Base-by-base conservation (phyloP, 2,888 invertebrate genomes). In the Sesia apiformis region DNA sequence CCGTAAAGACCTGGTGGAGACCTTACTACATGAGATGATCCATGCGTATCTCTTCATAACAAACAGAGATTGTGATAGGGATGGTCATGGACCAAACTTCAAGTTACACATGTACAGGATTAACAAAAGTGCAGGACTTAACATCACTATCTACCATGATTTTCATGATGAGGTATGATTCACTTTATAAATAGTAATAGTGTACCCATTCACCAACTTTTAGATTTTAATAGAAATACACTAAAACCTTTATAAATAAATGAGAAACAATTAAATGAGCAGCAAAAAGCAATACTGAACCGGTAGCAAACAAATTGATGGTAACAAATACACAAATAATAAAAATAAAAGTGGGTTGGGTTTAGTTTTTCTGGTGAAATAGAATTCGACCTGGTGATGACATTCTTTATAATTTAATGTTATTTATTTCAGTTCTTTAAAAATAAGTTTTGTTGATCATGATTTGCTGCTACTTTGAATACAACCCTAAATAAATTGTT, bases 21-120 rank as follows among this genome's bases (percentile, higher is more conserved):
- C 99, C 0, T 87, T 99, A n/a, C 86, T 99, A 87, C 99, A 99
- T 84, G 99, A 99, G 87, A 99, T 99, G 99, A 99, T 99, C 60
- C 99, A 99, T 79, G 99, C 98, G 0, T 98, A 93, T 77, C 91
- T 99, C 58, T 99, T 99, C 84, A 93, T 99, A 0, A 95, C 96
- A 0, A 91, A 93, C 61, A 93, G 94, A 63, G 94, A 96, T 66
- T 91, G 93, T 68, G 97, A 98, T 69, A 92, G 97, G 65, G 96
- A 97, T 78, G 98, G 96, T 0, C 99, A 99, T 81, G 99, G 99
- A 0, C 97, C 98, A 0, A 94, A 96, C 72, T 99, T 99, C 75
- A 93, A 95, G 63, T 92, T 93, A 55, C 98, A 98, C 67, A 99
- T 99, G 99, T 74, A 93, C 60, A 91, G 97, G 58, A 98, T 99